These are phyloP conservation scores for Phragmatobia fuliginosa DNA, from an alignment of 2,888 invertebrate genomes.

Conservation along the genomic window DNA sequence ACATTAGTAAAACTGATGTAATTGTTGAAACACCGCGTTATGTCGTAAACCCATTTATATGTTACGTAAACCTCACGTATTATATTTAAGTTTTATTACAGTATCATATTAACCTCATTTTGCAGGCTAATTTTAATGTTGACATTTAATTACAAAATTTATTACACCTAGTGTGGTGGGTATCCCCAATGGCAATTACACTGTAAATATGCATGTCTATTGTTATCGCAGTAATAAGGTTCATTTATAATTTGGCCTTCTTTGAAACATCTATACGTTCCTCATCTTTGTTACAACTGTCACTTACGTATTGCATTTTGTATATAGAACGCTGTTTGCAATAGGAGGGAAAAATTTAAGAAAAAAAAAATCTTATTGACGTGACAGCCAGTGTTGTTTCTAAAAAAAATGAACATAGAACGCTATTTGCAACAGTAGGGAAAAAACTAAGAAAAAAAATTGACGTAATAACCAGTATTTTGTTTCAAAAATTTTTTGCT, in stretches of 20 bases:
- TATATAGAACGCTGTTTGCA: background rate
- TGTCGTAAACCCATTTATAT: slow-evolving; percentile 33
- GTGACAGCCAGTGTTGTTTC: background rate
- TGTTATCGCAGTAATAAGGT: background rate
- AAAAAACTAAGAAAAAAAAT: no score
- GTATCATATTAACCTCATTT: slow-evolving; percentile 46
- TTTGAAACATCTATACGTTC: background rate
- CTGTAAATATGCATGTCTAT: background rate
- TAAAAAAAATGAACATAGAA: no score
- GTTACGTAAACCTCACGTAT: slow-evolving; percentile 30
- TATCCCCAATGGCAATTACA: background rate
- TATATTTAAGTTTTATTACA: slow-evolving; percentile 11
- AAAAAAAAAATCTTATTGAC: no score
- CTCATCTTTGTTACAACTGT: background rate
- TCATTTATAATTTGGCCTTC: background rate
- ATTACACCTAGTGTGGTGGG: background rate
- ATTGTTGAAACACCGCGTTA: slow-evolving; percentile 30
- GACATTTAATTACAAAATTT: slow-evolving; percentile 3
- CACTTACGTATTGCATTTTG: background rate
- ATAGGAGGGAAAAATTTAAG: no score
- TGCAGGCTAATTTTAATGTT: slow-evolving; percentile 26
- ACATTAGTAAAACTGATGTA: slow-evolving; percentile 1
- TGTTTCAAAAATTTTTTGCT: no score
- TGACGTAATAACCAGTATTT: no score
- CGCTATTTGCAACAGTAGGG: no score